phyloP scores from a whole-genome alignment of 1,140 invertebrate species.

The Pemphigus obesinymphae region DNA sequence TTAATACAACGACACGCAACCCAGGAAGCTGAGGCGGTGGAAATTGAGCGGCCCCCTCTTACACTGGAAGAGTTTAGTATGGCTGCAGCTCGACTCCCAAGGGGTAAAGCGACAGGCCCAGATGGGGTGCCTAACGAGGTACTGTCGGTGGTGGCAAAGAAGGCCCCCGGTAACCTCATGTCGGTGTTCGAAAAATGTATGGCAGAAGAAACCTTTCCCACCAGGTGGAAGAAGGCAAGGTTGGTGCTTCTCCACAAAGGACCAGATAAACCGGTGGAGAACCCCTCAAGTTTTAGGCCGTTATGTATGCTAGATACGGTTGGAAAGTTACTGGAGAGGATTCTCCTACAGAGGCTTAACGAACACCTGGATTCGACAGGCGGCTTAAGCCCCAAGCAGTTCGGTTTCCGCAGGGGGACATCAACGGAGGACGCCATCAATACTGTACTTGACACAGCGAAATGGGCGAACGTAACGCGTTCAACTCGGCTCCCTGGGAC shows the following conservation, averaged over 20 bases:
- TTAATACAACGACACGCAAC: too few relatives aligned
- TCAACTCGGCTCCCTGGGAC: neutral
- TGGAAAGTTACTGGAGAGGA: neutral
- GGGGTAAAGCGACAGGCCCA: too few relatives aligned
- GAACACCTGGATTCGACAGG: neutral
- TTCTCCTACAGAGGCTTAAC: neutral
- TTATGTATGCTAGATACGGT: neutral
- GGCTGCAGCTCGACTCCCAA: too few relatives aligned
- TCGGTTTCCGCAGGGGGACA: neutral
- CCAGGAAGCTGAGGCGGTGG: too few relatives aligned
- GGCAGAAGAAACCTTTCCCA: neutral
- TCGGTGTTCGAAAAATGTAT: too few relatives aligned
- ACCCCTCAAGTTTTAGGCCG: neutral
- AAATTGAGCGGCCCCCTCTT: too few relatives aligned
- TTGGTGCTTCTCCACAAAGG: too few relatives aligned
- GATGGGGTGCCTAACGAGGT: too few relatives aligned
- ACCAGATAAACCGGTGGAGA: neutral
- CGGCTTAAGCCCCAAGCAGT: rapidly evolving
- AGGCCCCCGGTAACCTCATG: too few relatives aligned
- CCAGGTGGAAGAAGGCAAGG: neutral
- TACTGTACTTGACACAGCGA: neutral
- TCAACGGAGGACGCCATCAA: neutral
- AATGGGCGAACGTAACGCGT: neutral
- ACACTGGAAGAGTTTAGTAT: too few relatives aligned
- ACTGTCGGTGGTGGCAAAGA: too few relatives aligned